Conservation (phyloP, 2,113 vertebrate species). For the Dolichallabes microphthalmus region DNA sequence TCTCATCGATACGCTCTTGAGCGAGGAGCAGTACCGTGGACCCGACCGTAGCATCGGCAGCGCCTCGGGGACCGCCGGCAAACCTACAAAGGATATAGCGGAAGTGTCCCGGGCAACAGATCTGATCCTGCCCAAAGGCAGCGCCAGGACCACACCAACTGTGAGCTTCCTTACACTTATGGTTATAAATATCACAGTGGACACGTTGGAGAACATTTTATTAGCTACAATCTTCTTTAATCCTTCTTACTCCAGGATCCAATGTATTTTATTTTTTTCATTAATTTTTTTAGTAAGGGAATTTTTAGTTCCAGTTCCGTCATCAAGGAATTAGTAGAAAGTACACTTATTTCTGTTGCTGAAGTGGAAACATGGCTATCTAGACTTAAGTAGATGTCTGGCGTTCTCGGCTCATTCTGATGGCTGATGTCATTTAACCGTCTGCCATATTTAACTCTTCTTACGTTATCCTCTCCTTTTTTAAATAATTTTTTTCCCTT, state of each 20-base stretch:
- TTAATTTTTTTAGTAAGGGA: background rate
- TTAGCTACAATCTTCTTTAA: background rate
- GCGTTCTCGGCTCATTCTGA: background rate
- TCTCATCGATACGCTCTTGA: constrained; percentile 85
- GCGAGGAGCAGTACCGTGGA: constrained; percentile 80
- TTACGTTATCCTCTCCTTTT: background rate
- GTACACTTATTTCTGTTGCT: background rate
- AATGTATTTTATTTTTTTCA: no score
- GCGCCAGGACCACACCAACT: constrained; percentile 77
- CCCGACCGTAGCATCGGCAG: constrained; percentile 66
- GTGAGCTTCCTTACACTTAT: constrained; percentile 65
- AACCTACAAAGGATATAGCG: constrained; percentile 80
- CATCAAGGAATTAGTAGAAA: background rate
- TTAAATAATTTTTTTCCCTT: background rate
- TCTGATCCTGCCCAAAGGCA: constrained; percentile 84
- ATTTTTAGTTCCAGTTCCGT: background rate
- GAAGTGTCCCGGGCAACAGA: constrained; percentile 88
- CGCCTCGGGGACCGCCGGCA: constrained; percentile 66
- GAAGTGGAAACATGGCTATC: no score
- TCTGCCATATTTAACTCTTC: background rate
- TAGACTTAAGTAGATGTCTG: background rate
- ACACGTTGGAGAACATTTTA: background rate
- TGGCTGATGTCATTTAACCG: background rate
- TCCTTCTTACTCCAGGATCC: background rate
- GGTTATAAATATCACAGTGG: background rate